A percentile compares a stretch with the other conserved stretches of the same genome.
Evolutionary conservation across 1,140 invertebrate genomes (phyloP).

Genomic region (Pseudachorutes palmiensis): DNA sequence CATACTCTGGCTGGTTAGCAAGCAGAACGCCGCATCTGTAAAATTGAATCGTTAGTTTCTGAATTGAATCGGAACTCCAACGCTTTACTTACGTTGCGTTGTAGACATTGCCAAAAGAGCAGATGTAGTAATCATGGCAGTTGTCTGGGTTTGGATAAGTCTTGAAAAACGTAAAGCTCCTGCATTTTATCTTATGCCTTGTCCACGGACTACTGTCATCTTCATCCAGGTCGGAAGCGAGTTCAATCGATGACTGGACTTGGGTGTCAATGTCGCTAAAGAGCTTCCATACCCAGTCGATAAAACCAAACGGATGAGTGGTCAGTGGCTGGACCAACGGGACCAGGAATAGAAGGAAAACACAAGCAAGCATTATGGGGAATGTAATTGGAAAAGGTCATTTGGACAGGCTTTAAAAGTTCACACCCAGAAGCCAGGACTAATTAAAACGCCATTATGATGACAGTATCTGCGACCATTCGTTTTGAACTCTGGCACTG

Average conservation of each 20-base stretch:
- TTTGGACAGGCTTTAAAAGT: not conserved
- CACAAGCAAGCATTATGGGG: not conserved
- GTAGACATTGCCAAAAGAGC: not conserved
- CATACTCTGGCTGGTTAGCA: not conserved
- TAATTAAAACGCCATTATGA: not conserved
- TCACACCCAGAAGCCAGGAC: not conserved
- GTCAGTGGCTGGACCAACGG: not conserved
- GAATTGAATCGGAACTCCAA: not conserved
- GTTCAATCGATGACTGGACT: no score
- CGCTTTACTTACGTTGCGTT: constrained; percentile 5
- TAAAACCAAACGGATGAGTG: not conserved
- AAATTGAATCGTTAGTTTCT: not conserved
- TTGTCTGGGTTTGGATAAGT: constrained; percentile 1
- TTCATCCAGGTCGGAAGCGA: not conserved
- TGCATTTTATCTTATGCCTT: not conserved
- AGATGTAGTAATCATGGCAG: not conserved
- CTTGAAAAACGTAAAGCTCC: not conserved
- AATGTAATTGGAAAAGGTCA: not conserved
- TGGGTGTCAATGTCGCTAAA: no score
- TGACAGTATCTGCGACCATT: no score
- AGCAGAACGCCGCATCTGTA: not conserved
- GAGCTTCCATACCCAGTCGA: not conserved
- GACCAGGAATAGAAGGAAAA: not conserved
- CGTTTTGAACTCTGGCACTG: no score
- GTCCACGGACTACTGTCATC: not conserved